Percentiles rank a stretch among this genome's conserved stretches.
These are phyloP conservation scores for Pachypeltis micranthus DNA, from an alignment of 1,140 invertebrate species.

Conservation along the genomic window DNA sequence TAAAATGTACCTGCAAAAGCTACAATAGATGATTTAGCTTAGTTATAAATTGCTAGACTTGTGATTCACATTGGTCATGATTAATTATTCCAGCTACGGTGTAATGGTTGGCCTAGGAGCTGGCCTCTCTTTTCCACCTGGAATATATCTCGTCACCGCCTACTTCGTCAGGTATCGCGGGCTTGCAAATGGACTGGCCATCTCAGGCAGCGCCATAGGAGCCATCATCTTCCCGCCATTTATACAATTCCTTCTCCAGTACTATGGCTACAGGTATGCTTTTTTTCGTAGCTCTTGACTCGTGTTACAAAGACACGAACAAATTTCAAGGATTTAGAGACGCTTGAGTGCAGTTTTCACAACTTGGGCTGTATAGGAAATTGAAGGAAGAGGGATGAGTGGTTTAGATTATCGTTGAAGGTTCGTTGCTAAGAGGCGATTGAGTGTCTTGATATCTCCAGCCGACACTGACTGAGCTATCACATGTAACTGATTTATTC, in stretches of 20 bases:
- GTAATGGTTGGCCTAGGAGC: constrained; percentile 67
- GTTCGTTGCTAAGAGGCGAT: background rate
- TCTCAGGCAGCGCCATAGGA: constrained; percentile 76
- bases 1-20: too few species aligned
- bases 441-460: background rate
- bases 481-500: too few species aligned
- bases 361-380: too few species aligned
- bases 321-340: too few species aligned
- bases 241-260: constrained; percentile 51
- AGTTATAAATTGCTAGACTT: too few species aligned
- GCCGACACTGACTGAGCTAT: too few species aligned
- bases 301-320: too few species aligned
- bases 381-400: too few species aligned
- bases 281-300: too few species aligned
- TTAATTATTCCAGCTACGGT: constrained; percentile 51
- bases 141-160: constrained; percentile 80
- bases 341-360: too few species aligned
- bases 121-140: constrained; percentile 69
- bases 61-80: background rate
- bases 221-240: constrained; percentile 65
- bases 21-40: too few species aligned
- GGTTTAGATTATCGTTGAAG: background rate
- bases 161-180: constrained; percentile 72
- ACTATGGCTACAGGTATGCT: constrained; percentile 57
- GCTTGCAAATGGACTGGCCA: constrained; percentile 76